Percentiles rank a stretch among this genome's conserved stretches.
These are phyloP conservation scores for Phrynocephalus versicolor DNA, from an alignment of 2,113 vertebrate species.

Conservation along the genomic window DNA sequence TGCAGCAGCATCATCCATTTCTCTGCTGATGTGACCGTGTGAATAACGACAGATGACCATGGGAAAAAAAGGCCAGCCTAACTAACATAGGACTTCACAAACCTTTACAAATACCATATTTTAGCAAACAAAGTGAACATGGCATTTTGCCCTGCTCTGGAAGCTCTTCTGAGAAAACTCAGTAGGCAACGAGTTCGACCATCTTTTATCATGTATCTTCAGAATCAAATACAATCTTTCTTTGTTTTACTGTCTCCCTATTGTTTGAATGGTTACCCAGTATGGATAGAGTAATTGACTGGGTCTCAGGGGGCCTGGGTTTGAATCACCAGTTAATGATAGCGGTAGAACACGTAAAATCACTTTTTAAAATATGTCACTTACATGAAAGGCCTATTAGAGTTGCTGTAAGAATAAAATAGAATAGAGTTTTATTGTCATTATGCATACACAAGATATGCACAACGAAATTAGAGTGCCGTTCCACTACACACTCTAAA, in stretches of 20 bases:
- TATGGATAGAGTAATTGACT: no score
- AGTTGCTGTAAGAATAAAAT: no score
- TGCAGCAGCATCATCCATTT: conserved; percentile 52
- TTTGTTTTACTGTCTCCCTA: background rate
- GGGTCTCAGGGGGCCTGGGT: no score
- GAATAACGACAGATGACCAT: conserved; percentile 42
- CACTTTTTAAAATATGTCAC: no score
- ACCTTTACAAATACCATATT: conserved; percentile 55
- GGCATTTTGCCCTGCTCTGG: conserved; percentile 30
- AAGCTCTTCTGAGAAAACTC: conserved; percentile 50
- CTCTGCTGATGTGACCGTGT: conserved; percentile 9
- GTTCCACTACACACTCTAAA: no score
- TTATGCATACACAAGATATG: no score
- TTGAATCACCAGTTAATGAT: no score
- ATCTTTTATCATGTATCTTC: background rate
- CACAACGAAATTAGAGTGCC: no score
- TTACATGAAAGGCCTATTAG: no score
- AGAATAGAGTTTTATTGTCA: no score
- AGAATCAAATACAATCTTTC: background rate
- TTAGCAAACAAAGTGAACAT: conserved; percentile 42
- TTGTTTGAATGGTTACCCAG: no score
- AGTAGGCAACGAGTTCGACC: conserved; percentile 33
- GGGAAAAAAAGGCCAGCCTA: conserved; percentile 36
- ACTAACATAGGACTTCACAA: conserved; percentile 54
- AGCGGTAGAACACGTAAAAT: no score